Evolutionary conservation across 2,888 invertebrate genomes (phyloP), one percentile per base, ranked within the genome.

Genomic region (Machimus rusticus): DNA sequence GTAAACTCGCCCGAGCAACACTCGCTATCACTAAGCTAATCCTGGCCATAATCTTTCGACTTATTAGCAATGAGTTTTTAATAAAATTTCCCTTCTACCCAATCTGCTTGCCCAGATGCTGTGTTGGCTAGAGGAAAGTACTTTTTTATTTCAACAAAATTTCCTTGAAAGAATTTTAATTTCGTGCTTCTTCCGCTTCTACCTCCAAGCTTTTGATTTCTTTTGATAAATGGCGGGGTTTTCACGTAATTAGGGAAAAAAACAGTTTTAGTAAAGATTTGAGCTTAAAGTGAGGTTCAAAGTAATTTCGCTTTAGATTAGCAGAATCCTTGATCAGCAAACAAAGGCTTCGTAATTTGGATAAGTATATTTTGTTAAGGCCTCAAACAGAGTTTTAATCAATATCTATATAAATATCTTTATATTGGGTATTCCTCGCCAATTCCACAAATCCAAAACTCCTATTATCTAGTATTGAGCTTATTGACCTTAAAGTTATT

Each of bases 101-200:
- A 14, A 28, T 23, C 28, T 74, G 8, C 16, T 76, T 2, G n/a
- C 34, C 37, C 8, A 76, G 12, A 19, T 66, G 66, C 66, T 51
- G 6, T 51, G 23, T 23, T 66, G 6, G 12, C 28, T 23, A 66
- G 12, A 23, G 12, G 28, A 28, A 66, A 19, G 14, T 76, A 76
- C 34, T 74, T 74, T 46, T 76, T 76, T 37, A 76, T 76, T n/a
- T 34, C 34, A 37, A 76, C 19, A 76, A 76, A 76, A 76, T 76
- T 76, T 34, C 76, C 66, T 19, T 66, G 12, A 76, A 76, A 19
- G 76, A 76, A 76, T 76, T 76, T 76, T 76, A 76, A 76, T 76
- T 76, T 76, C 37, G 37, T 76, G n/a, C 19, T 16, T 76, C 37
- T 16, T 16, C n/a, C 76, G 14, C 9, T 19, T 14, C n/a, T 37